Base-by-base conservation (phyloP, 2,113 vertebrate genomes). In the Corythaeola cristata region DNA sequence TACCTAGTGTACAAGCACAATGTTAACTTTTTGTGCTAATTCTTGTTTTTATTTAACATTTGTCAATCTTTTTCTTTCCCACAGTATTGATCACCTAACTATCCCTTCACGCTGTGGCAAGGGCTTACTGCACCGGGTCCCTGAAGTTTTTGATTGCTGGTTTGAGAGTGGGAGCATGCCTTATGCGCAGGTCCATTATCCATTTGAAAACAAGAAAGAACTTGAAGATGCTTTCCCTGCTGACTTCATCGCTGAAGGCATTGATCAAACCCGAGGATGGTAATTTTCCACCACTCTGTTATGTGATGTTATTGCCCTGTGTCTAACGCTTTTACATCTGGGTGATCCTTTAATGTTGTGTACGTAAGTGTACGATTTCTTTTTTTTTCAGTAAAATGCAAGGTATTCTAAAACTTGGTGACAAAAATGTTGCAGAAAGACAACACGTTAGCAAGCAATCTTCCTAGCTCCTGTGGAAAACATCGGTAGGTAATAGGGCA, bases 161-260 rank as follows among this genome's bases (percentile, higher is more conserved):
- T 99, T 99, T 11, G 99, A 99, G 98, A 99, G 99, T 2, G 99
- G 99, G 85, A 99, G 99, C 98, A 99, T 99, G 99, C 99, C 99
- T 26, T 99, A 99, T 4, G 99, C 99, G 12, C 99, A 99, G 92
- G 98, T 97, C 45, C 99, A 99, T 97, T 99, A 99, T 91, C 99
- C 99, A 2, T 99, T 99, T n/a, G 98, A 99, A 94, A 99, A 98
- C 96, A 98, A 85, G 74, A 98, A 96, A 89, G 99, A 99, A 68
- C 99, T 99, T 85, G 99, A 99, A 89, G 99, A 99, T 22, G 93
- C 98, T 11, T 99, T 99, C 95, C 99, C 99, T 5, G 99, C 99
- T 12, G 99, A 99, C 97, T 99, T 99, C 98, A 99, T 99, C 71
- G 99, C 99, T 2, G 99, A 99, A 97, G 99, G 99, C 96, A 99